Evolutionary conservation across 2,113 vertebrate species (phyloP), one percentile per base, ranked within the genome.

Genomic region (Strix uralensis): DNA sequence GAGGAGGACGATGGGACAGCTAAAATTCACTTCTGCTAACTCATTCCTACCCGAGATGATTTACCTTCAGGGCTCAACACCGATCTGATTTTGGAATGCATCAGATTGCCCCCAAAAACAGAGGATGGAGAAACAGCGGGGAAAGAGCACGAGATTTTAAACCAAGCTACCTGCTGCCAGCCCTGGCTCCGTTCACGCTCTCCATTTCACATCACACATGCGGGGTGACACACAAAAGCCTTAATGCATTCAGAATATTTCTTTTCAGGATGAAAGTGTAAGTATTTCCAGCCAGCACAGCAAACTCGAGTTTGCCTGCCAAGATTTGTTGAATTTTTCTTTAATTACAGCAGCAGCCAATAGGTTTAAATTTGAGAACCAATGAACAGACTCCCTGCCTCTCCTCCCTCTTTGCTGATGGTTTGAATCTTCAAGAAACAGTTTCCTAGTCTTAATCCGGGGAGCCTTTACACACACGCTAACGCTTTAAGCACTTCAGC

Each of bases 261-360:
- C 7, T 69, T 92, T 85, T 80, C 51, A 80, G 70, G 73, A 58
- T 57, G 54, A 72, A 89, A 92, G 42, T 38, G 3, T 36, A 81
- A 92, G 81, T 36, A 58, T 82, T 94, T 69, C 62, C 81, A 94
- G 77, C 40, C 83, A 91, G 81, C 29, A n/a, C 25, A 84, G 72
- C 65, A 69, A 84, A 54, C 49, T 32, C 1, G 7, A 21, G 13
- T 69, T 85, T 90, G 40, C 47, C 38, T 92, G 94, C 92, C 91
- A 95, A 94, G 86, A 62, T 85, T 42, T 73, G 46, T 54, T 73
- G 86, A 22, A 22, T 94, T 93, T 94, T 94, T 89, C 49, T 88
- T 92, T 85, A 87, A 91, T 95, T 94, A 61, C 55, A 62, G 78
- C 73, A 55, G 67, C 52, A 89, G 32, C 92, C 86, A 96, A 85